A percentile compares a stretch with the other conserved stretches of the same genome.
Conservation (phyloP, 1,140 invertebrate genomes). For the Papilio machaon region DNA sequence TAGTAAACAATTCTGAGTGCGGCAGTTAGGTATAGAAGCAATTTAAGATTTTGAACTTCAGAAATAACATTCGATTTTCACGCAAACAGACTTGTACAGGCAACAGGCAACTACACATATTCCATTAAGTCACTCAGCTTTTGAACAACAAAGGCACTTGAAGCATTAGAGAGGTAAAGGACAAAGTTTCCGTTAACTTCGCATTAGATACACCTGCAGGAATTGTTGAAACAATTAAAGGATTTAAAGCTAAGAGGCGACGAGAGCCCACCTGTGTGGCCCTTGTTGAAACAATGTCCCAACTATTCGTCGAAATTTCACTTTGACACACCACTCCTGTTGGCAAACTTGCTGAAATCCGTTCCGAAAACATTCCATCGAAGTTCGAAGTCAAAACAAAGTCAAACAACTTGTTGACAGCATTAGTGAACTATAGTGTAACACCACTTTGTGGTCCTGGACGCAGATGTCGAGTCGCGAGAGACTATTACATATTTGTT, state of each 20-base stretch:
- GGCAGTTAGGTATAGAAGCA: too few species aligned
- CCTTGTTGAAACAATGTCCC: background rate
- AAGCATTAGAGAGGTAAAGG: background rate
- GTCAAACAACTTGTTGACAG: constrained; percentile 8
- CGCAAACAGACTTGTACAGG: too few species aligned
- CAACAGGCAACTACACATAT: too few species aligned
- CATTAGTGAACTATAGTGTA: constrained; percentile 2
- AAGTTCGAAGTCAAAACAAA: constrained; percentile 23
- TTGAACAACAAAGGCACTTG: background rate
- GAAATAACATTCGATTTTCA: too few species aligned
- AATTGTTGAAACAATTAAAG: constrained; percentile 16
- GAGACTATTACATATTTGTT: background rate
- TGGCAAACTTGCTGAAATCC: constrained; percentile 20
- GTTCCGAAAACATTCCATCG: background rate
- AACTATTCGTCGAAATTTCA: constrained; percentile 12
- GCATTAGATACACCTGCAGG: background rate
- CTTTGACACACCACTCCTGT: constrained; percentile 9
- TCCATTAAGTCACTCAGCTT: background rate
- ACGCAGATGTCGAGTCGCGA: background rate
- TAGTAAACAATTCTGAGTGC: too few species aligned
- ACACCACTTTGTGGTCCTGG: background rate
- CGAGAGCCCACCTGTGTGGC: background rate
- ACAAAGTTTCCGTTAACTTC: background rate
- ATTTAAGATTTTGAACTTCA: too few species aligned
- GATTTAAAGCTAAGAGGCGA: background rate